Conservation (phyloP, 1,140 invertebrate species). For the Ylistrum balloti region DNA sequence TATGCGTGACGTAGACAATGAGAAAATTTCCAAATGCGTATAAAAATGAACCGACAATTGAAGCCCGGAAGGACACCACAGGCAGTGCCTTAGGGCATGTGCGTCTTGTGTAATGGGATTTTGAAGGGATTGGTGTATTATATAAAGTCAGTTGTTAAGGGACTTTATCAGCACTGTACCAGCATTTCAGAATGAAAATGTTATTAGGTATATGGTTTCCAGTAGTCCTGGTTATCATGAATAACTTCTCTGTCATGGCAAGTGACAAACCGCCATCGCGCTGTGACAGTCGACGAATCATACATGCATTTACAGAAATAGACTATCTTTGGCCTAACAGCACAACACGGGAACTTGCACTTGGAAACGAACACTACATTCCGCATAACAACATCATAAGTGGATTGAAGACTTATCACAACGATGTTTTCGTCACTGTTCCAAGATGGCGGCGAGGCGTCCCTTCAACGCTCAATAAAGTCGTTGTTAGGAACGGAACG, state of each 20-base stretch:
- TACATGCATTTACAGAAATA: slow-evolving; percentile 56
- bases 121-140: neutral
- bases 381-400: slow-evolving; percentile 70
- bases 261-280: neutral
- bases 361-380: slow-evolving; percentile 61
- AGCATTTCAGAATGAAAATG: neutral
- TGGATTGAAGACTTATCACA: slow-evolving; percentile 72
- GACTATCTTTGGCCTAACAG: slow-evolving; percentile 72
- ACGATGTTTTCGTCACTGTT: slow-evolving; percentile 67
- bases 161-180: neutral
- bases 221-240: neutral
- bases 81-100: neutral
- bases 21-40: neutral
- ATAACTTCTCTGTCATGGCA: neutral
- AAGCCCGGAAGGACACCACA: neutral
- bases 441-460: slow-evolving; percentile 66
- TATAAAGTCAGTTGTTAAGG: neutral
- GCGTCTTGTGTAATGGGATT: neutral
- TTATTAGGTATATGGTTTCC: neutral
- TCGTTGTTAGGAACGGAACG: neutral
- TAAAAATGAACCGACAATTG: no score
- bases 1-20: no score
- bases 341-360: slow-evolving; percentile 55
- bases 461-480: slow-evolving; percentile 56
- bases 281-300: slow-evolving; percentile 35